Percentiles rank a stretch among this genome's conserved stretches.
Evolutionary conservation across 2,113 vertebrate species (phyloP).

Genomic region (Recurvirostra avosetta): DNA sequence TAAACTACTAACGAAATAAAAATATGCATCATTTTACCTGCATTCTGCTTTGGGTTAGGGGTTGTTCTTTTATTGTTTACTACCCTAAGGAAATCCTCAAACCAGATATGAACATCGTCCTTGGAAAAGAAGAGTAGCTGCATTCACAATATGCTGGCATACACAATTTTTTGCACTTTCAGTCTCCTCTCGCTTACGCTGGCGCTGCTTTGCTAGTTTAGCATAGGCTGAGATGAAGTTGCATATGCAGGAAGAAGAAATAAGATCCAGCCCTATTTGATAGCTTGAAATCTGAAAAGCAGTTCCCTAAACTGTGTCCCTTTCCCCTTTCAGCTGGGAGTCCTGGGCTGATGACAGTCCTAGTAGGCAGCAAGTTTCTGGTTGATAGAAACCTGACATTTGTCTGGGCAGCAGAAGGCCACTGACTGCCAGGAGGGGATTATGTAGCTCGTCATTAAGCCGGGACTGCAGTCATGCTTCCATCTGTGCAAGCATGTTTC

Average conservation of each 20-base stretch:
- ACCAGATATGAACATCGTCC: neutral
- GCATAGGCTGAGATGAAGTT: neutral
- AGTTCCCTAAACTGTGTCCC: neutral
- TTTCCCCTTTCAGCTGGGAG: neutral
- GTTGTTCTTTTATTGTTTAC: neutral
- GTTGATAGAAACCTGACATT: conserved; percentile 43
- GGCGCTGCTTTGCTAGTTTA: neutral
- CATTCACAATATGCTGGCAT: neutral
- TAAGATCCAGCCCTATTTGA: neutral
- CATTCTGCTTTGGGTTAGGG: neutral
- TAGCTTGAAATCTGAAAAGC: neutral
- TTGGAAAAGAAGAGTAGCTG: neutral
- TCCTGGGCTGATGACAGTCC: neutral
- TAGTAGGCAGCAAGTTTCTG: neutral
- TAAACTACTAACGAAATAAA: neutral
- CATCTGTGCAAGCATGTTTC: neutral
- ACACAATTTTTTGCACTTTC: neutral
- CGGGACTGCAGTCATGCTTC: neutral
- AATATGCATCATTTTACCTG: neutral
- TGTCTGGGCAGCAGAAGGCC: conserved; percentile 49
- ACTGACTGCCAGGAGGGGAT: conserved; percentile 26
- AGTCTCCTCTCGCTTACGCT: neutral
- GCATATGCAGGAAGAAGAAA: neutral
- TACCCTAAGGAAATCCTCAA: neutral
- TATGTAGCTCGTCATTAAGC: neutral